These are phyloP conservation scores for Anoncus sp. DNA, from an alignment of 2,888 invertebrate genomes.

Conservation along the genomic window DNA sequence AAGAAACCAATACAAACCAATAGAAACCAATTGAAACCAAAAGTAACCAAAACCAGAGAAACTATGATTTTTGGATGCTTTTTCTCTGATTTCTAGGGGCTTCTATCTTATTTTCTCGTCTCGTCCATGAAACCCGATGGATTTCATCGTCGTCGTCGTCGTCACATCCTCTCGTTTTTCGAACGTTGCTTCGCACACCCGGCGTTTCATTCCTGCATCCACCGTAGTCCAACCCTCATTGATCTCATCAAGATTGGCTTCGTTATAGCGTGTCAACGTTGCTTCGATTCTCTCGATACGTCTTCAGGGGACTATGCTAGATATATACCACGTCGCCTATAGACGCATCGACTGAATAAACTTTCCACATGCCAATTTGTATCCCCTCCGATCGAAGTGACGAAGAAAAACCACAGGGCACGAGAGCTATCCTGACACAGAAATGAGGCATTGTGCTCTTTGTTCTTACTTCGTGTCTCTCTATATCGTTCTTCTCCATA, in stretches of 20 bases:
- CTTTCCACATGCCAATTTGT: conserved; percentile 70
- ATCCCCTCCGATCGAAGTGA: conserved; percentile 27
- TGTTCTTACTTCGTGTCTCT: background rate
- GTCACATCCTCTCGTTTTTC: background rate
- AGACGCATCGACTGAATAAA: too few species aligned
- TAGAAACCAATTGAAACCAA: too few species aligned
- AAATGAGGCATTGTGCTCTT: conserved; percentile 32
- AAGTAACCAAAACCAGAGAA: too few species aligned
- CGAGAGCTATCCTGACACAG: conserved; percentile 4
- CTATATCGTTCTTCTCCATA: background rate
- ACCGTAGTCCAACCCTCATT: conserved; percentile 14
- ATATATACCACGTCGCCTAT: too few species aligned
- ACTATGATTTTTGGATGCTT: too few species aligned
- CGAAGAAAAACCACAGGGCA: background rate
- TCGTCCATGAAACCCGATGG: too few species aligned
- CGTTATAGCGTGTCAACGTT: conserved; percentile 66
- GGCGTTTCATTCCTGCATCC: background rate
- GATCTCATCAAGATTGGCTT: conserved; percentile 69
- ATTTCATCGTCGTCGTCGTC: too few species aligned
- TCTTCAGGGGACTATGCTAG: conserved; percentile 4
- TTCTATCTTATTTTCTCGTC: too few species aligned
- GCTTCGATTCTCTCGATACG: conserved; percentile 70
- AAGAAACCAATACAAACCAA: too few species aligned
- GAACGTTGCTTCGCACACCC: background rate
- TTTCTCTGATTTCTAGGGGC: too few species aligned